Evolutionary conservation across 2,888 invertebrate species (phyloP).

Genomic region (Muscina levida): DNA sequence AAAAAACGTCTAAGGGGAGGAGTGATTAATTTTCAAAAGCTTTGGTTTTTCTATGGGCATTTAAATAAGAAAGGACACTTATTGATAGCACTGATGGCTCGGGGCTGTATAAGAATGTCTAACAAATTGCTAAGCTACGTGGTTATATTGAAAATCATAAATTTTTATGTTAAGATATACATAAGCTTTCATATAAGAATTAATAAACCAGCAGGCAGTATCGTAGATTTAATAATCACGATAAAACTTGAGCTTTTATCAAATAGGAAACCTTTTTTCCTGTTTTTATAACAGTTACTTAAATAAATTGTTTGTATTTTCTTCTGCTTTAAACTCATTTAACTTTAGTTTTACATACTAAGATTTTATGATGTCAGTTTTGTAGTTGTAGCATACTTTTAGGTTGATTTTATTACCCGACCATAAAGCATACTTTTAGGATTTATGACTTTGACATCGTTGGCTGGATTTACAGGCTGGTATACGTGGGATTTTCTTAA

Average conservation of each 20-base stretch:
- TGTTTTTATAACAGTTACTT: too few species aligned
- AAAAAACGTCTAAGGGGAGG: slow-evolving; percentile 1
- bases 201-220: too few species aligned
- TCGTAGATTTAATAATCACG: too few species aligned
- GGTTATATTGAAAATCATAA: neutral
- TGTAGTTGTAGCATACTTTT: neutral
- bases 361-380: slow-evolving; percentile 23
- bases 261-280: too few species aligned
- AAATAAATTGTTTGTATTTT: neutral
- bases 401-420: neutral
- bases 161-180: neutral
- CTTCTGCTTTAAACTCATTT: neutral
- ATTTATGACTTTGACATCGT: slow-evolving; percentile 15
- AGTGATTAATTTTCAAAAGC: slow-evolving; percentile 14
- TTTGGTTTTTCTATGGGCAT: too few species aligned
- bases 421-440: slow-evolving; percentile 42
- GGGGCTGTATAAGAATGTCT: too few species aligned
- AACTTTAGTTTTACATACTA: neutral
- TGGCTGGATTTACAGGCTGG: neutral
- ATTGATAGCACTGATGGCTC: too few species aligned
- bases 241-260: too few species aligned
- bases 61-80: too few species aligned
- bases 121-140: neutral
- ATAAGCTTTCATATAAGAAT: too few species aligned
- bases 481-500: neutral